Base-by-base conservation (phyloP, 2,888 invertebrate species). In the Pseudoips prasinana region DNA sequence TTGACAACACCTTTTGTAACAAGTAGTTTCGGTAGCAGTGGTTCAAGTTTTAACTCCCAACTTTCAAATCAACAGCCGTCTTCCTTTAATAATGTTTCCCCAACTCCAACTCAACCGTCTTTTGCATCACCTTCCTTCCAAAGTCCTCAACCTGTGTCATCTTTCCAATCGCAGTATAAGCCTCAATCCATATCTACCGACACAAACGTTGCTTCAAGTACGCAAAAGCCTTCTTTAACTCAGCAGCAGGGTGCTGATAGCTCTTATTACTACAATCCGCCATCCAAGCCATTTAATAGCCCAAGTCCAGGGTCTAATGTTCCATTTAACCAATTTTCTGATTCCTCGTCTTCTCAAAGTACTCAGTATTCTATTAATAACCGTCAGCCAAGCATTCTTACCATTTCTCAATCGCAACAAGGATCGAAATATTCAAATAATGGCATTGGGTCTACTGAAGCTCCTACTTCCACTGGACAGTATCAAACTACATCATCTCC, bases 191-290 rank as follows among this genome's bases (percentile, higher is more conserved):
- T 24, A 5, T 8, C 33, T 6, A 22, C 29, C 3, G 23, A 32
- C 24, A 27, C 26, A 1, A 14, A 4, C 7, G 39, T 32, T 22
- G 22, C 22, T 1, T 30, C 37, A 9, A 40, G 25, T 4, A 61
- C 64, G 14, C 52, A 58, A 29, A 61, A 54, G 20, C 64, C 71
- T 20, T 39, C 49, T 18, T 52, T 54, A 6, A 56, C 34, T 25
- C 68, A 69, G 37, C 29, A 55, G 8, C 75, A 69, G 30, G 61
- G 50, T 1, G 33, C 43, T 25, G 72, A 77, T 37, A 44, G 71
- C 34, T 73, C 79, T 7, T 83, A 83, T 34, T 62, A 71, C 42
- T 83, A 84, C 44, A 73, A 71, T 20, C 68, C 65, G 37, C 83
- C 86, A 8, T 54, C 68, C 1, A 68, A 63, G 20, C 58, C 73